phyloP scores from a whole-genome alignment of 2,888 invertebrate genomes.

The Spilarctia lutea region DNA sequence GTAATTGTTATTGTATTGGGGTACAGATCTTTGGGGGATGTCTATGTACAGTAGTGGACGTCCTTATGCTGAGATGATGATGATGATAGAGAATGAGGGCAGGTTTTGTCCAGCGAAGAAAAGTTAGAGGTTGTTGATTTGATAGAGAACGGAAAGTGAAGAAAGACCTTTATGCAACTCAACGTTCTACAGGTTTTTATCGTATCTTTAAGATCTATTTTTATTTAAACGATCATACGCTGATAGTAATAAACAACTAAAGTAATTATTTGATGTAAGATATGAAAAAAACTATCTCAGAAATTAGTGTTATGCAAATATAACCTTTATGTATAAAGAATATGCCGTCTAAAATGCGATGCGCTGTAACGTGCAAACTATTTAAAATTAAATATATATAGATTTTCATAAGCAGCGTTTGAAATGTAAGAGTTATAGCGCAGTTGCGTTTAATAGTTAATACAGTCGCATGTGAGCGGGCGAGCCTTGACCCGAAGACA shows the following conservation, averaged over 20 bases:
- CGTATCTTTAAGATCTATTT: neutral
- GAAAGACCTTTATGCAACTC: too few relatives aligned
- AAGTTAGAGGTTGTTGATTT: too few relatives aligned
- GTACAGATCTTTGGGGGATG: too few relatives aligned
- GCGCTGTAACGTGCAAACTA: constrained; percentile 11
- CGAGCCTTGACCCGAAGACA: constrained; percentile 77
- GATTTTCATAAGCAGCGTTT: constrained; percentile 43
- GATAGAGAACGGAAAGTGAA: neutral
- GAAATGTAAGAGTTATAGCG: constrained; percentile 51
- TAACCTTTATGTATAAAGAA: neutral
- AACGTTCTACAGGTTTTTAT: neutral
- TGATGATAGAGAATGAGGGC: too few relatives aligned
- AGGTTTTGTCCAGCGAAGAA: too few relatives aligned
- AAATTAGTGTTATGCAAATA: neutral
- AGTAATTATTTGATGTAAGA: neutral
- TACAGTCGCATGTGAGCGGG: constrained; percentile 63
- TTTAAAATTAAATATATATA: constrained; percentile 34
- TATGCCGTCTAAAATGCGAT: neutral
- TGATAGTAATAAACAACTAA: neutral
- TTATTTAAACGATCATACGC: neutral
- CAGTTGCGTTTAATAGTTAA: constrained; percentile 60
- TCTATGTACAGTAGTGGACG: too few relatives aligned
- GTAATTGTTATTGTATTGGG: too few relatives aligned
- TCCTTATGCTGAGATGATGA: too few relatives aligned
- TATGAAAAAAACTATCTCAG: neutral